A percentile compares a stretch with the other conserved stretches of the same genome.
phyloP scores from a whole-genome alignment of 1,140 invertebrate genomes.

The Rhynchophorus ferrugineus region DNA sequence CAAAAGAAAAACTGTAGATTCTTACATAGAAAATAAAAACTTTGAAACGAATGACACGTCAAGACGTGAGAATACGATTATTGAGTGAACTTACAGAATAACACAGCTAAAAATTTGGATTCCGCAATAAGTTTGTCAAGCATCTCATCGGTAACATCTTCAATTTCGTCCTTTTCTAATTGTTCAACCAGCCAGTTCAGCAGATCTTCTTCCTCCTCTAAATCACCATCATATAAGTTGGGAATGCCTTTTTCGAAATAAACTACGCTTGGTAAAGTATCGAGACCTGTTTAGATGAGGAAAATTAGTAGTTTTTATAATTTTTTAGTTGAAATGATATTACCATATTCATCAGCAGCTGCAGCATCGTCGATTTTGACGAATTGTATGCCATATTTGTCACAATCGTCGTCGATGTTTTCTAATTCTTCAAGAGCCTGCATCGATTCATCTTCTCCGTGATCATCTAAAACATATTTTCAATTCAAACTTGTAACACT shows the following conservation, averaged over 20 bases:
- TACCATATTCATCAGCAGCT: constrained; percentile 69
- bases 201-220: constrained; percentile 86
- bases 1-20: too few species aligned
- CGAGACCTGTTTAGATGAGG: constrained; percentile 52
- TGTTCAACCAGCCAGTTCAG: constrained; percentile 81
- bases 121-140: constrained; percentile 82
- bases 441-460: constrained; percentile 77
- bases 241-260: constrained; percentile 92
- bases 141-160: constrained; percentile 92
- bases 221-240: constrained; percentile 84
- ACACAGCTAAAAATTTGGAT: constrained; percentile 79
- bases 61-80: background rate
- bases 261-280: constrained; percentile 72
- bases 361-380: constrained; percentile 85
- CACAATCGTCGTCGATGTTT: constrained; percentile 89
- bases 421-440: constrained; percentile 77
- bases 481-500: too few species aligned
- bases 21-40: background rate
- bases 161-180: constrained; percentile 86
- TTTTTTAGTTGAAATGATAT: background rate
- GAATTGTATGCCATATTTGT: constrained; percentile 86
- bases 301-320: background rate
- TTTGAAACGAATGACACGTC: constrained; percentile 3
- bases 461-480: constrained; percentile 69
- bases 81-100: constrained; percentile 72